phyloP scores from a whole-genome alignment of 2,888 invertebrate species.

The Harmothoe impar region DNA sequence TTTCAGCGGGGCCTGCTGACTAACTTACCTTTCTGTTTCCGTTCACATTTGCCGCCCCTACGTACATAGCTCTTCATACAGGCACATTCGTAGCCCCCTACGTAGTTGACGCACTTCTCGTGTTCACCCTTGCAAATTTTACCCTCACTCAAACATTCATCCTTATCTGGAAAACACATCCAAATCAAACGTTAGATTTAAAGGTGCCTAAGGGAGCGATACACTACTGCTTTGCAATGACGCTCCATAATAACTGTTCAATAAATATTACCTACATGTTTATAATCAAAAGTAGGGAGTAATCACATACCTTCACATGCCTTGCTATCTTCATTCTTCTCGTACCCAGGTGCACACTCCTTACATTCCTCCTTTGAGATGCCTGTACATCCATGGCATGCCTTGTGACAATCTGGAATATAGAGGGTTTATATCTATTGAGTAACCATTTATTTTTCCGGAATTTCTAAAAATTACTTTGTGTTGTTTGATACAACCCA shows the following conservation, averaged over 20 bases:
- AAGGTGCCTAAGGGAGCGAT: no score
- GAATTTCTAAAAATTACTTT: no score
- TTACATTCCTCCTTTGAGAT: conserved; percentile 95
- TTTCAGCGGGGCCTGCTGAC: background rate
- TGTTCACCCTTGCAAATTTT: conserved; percentile 62
- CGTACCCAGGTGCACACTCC: conserved; percentile 46
- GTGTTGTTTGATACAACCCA: no score
- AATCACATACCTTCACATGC: conserved; percentile 20
- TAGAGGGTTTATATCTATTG: background rate
- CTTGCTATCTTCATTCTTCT: background rate
- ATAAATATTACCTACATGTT: no score
- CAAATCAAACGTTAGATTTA: background rate
- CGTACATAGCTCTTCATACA: conserved; percentile 74
- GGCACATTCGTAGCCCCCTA: conserved; percentile 34
- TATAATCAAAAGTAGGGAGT: no score
- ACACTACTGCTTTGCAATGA: no score
- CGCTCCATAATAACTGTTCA: no score
- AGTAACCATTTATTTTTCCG: no score
- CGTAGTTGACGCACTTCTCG: conserved; percentile 42
- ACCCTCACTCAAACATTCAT: conserved; percentile 16
- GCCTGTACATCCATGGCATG: conserved; percentile 92
- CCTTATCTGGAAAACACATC: background rate
- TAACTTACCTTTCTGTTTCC: conserved; percentile 72
- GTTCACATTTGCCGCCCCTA: conserved; percentile 73
- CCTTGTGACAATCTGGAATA: conserved; percentile 87